phyloP scores from a whole-genome alignment of 2,888 invertebrate species.

The Autographa gamma region DNA sequence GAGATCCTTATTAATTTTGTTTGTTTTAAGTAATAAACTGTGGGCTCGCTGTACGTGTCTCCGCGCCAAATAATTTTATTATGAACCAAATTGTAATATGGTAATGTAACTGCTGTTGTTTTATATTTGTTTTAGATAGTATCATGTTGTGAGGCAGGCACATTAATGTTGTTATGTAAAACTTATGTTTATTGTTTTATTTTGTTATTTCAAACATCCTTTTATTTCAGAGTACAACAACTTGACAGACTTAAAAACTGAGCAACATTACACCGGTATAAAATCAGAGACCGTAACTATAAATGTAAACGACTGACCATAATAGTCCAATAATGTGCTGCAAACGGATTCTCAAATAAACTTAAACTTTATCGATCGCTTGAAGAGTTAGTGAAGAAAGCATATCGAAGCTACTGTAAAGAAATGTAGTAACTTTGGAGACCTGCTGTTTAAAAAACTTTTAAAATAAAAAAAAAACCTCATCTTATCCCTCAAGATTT shows the following conservation, averaged over 20 bases:
- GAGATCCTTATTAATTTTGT: slow-evolving; percentile 68
- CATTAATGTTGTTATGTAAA: slow-evolving; percentile 52
- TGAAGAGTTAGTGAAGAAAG: background rate
- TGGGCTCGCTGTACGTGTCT: slow-evolving; percentile 47
- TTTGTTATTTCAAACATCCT: background rate
- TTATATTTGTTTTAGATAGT: slow-evolving; percentile 39
- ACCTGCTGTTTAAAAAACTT: background rate
- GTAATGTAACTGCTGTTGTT: slow-evolving; percentile 38
- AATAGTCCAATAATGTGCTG: slow-evolving; percentile 4
- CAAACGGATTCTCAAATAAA: background rate
- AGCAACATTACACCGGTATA: background rate
- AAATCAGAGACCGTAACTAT: background rate
- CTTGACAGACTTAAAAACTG: background rate
- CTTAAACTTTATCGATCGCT: background rate
- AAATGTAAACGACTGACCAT: background rate
- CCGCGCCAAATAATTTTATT: slow-evolving; percentile 51
- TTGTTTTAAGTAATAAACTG: slow-evolving; percentile 60
- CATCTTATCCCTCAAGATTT: background rate
- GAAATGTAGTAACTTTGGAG: background rate
- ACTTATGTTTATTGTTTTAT: background rate
- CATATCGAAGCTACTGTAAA: background rate
- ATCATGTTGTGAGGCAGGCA: slow-evolving; percentile 22
- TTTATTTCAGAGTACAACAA: background rate
- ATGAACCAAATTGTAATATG: slow-evolving; percentile 45
- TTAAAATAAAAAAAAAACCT: background rate